Conservation (phyloP, 1,140 invertebrate species). For the Adoxophyes honmai region DNA sequence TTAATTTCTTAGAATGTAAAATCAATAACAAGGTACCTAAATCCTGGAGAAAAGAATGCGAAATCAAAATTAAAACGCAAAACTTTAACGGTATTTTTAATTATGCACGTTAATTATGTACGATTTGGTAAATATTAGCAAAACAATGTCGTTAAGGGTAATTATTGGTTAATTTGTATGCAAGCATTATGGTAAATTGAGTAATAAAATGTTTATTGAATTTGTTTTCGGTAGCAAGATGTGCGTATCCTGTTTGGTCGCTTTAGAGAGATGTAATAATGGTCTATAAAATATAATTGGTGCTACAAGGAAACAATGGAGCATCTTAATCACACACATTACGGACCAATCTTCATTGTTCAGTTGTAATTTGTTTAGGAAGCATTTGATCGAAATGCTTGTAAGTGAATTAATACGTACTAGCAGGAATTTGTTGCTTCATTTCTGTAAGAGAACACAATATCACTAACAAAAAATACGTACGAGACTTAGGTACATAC, state of each 20-base stretch:
- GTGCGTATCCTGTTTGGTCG: background rate
- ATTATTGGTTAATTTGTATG: conserved; percentile 8
- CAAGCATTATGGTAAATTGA: background rate
- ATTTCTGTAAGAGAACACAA: too few relatives aligned
- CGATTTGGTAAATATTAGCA: background rate
- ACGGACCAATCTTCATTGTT: conserved; percentile 10
- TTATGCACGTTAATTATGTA: too few relatives aligned
- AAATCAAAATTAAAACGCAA: too few relatives aligned
- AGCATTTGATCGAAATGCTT: conserved; percentile 1
- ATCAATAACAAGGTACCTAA: too few relatives aligned
- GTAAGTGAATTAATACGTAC: too few relatives aligned
- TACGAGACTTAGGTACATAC: too few relatives aligned
- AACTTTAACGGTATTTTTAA: too few relatives aligned
- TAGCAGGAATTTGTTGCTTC: too few relatives aligned
- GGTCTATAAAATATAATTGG: conserved; percentile 26
- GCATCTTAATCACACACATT: conserved; percentile 3
- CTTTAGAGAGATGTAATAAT: conserved; percentile 21
- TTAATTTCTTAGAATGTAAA: too few relatives aligned
- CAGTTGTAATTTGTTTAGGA: conserved; percentile 9
- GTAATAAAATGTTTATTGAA: background rate
- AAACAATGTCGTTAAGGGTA: background rate
- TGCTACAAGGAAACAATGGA: conserved; percentile 22
- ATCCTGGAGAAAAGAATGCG: too few relatives aligned
- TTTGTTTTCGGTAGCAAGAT: background rate
- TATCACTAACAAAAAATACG: too few relatives aligned